phyloP scores from a whole-genome alignment of 30 jellyfish, hydroid and myxozoan species.

The Sanderia malayensis region DNA sequence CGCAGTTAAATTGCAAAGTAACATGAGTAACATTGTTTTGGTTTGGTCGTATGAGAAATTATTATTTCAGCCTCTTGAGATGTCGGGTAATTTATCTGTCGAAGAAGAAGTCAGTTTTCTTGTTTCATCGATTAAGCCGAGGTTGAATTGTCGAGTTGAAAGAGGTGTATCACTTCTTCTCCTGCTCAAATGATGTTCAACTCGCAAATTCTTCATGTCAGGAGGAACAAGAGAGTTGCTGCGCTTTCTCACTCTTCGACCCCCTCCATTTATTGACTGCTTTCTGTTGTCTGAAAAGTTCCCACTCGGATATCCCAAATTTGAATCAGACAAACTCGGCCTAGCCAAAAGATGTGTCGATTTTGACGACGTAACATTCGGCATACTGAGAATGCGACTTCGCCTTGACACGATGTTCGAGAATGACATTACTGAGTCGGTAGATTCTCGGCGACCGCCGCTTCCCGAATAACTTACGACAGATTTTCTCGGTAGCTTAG shows the following conservation, averaged over 20 bases:
- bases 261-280: not conserved
- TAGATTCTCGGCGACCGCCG: conserved; percentile 26
- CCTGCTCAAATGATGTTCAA: conserved; percentile 23
- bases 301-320: not conserved
- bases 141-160: not conserved
- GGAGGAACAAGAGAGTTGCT: conserved; percentile 56
- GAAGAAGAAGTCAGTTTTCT: not conserved
- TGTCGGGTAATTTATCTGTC: not conserved
- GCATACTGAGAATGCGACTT: conserved; percentile 56
- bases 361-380: conserved; percentile 1
- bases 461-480: not conserved
- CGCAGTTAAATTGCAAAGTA: too few species aligned
- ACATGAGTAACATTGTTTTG: too few species aligned
- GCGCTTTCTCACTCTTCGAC: conserved; percentile 37
- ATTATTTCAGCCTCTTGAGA: not conserved
- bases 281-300: too few species aligned
- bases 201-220: conserved; percentile 7
- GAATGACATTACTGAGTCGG: conserved; percentile 12
- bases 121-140: not conserved
- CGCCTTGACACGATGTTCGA: conserved; percentile 19
- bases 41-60: too few species aligned
- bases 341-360: conserved; percentile 48
- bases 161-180: conserved; percentile 61
- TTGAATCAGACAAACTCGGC: conserved; percentile 51
- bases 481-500: conserved; percentile 16